A percentile compares a stretch with the other conserved stretches of the same genome.
Conservation (phyloP, 2,113 vertebrate species). For the Gallinago undulata region DNA sequence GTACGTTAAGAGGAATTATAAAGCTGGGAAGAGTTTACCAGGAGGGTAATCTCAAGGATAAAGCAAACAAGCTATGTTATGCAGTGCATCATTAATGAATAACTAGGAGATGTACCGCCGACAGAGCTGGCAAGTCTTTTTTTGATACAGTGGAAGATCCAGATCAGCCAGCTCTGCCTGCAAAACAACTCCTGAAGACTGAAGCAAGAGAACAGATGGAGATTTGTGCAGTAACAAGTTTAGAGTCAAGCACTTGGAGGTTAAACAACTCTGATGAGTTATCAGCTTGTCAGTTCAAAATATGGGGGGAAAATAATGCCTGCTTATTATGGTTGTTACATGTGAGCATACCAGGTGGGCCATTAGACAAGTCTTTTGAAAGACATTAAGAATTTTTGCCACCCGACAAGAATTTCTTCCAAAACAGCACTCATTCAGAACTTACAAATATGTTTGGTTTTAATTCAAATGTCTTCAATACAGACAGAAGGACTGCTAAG, state of each 20-base stretch:
- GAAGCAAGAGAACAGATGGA: neutral
- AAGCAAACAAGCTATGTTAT: neutral
- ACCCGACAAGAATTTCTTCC: neutral
- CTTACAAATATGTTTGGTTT: neutral
- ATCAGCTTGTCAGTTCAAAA: neutral
- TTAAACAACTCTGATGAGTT: neutral
- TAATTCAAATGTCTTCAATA: neutral
- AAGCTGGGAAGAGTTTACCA: neutral
- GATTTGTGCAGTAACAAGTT: neutral
- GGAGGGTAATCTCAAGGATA: neutral
- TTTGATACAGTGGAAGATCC: neutral
- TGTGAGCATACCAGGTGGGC: neutral
- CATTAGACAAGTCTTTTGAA: neutral
- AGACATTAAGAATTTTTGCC: neutral
- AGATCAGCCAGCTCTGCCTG: conserved; percentile 16
- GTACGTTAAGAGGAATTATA: neutral
- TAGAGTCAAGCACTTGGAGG: neutral
- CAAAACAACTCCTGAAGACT: neutral
- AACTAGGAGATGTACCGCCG: neutral
- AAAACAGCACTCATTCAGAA: neutral
- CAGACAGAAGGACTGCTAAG: neutral
- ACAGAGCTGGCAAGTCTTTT: neutral
- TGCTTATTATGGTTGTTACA: neutral
- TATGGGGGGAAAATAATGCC: neutral
- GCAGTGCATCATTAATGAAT: neutral